Base-by-base conservation (phyloP, 2,888 invertebrate genomes). In the Pachydiplax longipennis region DNA sequence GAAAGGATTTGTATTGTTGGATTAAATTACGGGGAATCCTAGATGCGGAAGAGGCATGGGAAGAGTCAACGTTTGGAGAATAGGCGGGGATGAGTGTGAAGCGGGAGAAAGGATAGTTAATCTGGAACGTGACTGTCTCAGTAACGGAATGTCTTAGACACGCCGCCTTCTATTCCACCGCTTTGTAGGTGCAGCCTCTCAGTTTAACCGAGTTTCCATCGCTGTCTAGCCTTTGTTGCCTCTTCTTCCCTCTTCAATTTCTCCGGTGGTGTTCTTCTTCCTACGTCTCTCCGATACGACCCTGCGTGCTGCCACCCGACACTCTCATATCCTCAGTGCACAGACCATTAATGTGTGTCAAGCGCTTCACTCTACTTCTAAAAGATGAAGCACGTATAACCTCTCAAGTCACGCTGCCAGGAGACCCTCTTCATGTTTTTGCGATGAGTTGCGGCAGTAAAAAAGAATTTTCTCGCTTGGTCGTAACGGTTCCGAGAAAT, bases 61-160 rank as follows among this genome's bases (percentile, higher is more conserved):
- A n/a, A 81, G 37, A 81, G 6, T n/a, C 18, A 37, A 37, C 37
- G 37, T 4, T 37, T 35, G 37, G 65, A 61, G 87, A 87, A 65
- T 8, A 73, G 83, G 10, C 12, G 31, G 82, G 37, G 80, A 37
- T 31, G 83, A 25, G 82, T 44, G 40, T 40, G 44, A 82, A 44
- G 82, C 25, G 37, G n/a, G 65, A 40, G 22, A 48, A 37, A 61
- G 87, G 61, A 61, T 58, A 87, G 87, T 87, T 87, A 87, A 87
- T 87, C 87, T 61, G 87, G 87, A 87, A 87, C 87, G 87, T 87
- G 87, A 87, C 87, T 87, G 87, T 61, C 61, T n/a, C 87, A 25
- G 61, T 87, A 87, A 87, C 87, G 87, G 87, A 87, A 87, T 87
- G 87, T 87, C 87, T 87, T 87, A 87, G 87, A 37, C 87, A 61